These are phyloP conservation scores for Aphidius ervi DNA, from an alignment of 1,140 invertebrate species.

Conservation along the genomic window DNA sequence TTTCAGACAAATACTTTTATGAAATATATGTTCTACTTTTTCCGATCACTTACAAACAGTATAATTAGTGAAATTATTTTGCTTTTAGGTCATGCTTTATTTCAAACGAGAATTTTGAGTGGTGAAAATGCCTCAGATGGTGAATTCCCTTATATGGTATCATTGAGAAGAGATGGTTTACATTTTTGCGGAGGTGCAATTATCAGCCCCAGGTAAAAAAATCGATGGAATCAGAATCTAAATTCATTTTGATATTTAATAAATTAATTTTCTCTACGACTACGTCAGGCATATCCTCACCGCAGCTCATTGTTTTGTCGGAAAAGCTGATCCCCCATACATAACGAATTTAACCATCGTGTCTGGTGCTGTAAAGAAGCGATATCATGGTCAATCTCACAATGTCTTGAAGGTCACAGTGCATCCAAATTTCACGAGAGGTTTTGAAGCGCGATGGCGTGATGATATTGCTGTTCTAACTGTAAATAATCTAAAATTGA, in stretches of 20 bases:
- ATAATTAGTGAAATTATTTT: no score
- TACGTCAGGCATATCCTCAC: not conserved
- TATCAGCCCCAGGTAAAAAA: constrained; percentile 1
- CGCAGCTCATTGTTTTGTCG: constrained; percentile 26
- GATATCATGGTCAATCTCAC: constrained; percentile 10
- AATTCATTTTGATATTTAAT: no score
- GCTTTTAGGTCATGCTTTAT: no score
- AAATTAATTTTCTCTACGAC: no score
- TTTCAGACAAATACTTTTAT: no score
- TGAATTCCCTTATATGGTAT: constrained; percentile 18
- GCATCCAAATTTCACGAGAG: constrained; percentile 13
- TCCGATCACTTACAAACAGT: no score
- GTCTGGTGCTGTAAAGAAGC: constrained; percentile 11
- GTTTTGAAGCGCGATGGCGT: constrained; percentile 13
- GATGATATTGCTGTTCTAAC: constrained; percentile 20
- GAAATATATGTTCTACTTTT: no score
- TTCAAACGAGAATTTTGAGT: no score
- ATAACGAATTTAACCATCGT: constrained; percentile 15
- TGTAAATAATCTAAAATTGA: constrained; percentile 1
- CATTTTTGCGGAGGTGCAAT: constrained; percentile 17
- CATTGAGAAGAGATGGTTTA: constrained; percentile 2
- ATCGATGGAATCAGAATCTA: no score
- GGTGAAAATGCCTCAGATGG: constrained; percentile 6
- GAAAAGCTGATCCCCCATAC: constrained; percentile 14
- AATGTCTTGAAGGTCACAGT: constrained; percentile 7